These are phyloP conservation scores for Drosophila biarmipes DNA, from an alignment of 1,140 invertebrate genomes.

Conservation along the genomic window DNA sequence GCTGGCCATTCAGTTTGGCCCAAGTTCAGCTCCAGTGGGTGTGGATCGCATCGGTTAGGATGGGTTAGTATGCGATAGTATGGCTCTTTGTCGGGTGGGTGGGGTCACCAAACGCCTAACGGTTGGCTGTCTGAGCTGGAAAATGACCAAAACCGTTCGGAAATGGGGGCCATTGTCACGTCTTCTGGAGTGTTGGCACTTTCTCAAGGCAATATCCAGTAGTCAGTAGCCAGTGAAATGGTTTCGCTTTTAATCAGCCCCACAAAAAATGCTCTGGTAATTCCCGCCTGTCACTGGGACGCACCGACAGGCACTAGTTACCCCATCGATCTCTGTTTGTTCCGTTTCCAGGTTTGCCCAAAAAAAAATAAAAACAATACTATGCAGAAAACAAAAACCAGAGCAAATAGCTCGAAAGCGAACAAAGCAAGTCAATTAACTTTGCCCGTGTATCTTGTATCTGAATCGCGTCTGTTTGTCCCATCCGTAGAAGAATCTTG, in stretches of 20 bases:
- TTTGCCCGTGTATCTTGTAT: conserved; percentile 27
- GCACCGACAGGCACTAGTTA: conserved; percentile 3
- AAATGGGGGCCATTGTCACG: conserved; percentile 20
- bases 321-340: conserved; percentile 26
- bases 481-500: conserved; percentile 27
- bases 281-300: conserved; percentile 21
- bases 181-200: conserved; percentile 28
- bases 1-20: conserved; percentile 18
- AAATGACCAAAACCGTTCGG: conserved; percentile 54
- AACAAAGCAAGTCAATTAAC: conserved; percentile 70
- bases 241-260: conserved; percentile 43
- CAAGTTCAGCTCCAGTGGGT: conserved; percentile 42
- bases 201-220: conserved; percentile 22
- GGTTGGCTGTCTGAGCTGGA: conserved; percentile 27
- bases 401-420: conserved; percentile 16
- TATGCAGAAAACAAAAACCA: not conserved
- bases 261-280: conserved; percentile 12
- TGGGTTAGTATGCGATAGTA: not conserved
- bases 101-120: conserved; percentile 2
- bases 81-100: not conserved
- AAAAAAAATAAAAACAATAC: conserved; percentile 1
- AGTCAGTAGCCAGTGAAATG: conserved; percentile 16
- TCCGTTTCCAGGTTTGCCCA: conserved; percentile 7
- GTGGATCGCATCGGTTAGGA: not conserved
- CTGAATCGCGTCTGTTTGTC: conserved; percentile 30